Percentiles rank a stretch among this genome's conserved stretches.
Evolutionary conservation across 2,888 invertebrate species (phyloP).

Genomic region (Gonocerus acuteangulatus): DNA sequence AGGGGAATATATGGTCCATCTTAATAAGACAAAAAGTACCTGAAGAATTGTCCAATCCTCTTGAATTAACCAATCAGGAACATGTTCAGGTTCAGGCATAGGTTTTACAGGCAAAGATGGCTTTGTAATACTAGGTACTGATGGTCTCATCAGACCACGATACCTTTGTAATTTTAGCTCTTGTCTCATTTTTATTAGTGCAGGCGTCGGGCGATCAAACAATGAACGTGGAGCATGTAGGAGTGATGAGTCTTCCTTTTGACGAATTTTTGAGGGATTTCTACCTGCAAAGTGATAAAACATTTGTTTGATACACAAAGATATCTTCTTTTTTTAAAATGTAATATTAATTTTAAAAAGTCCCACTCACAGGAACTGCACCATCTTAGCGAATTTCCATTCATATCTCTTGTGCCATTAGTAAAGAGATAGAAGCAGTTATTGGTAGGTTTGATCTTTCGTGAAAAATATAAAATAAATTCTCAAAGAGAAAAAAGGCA

Average conservation of each 20-base stretch:
- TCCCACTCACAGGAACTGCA: no score
- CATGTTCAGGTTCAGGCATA: slow-evolving; percentile 54
- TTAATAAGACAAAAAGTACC: no score
- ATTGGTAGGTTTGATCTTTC: no score
- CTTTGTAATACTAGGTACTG: slow-evolving; percentile 46
- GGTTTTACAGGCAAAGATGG: slow-evolving; percentile 46
- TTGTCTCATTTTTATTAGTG: slow-evolving; percentile 64
- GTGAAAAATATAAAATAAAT: no score
- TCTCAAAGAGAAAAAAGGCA: no score
- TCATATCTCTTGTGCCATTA: no score
- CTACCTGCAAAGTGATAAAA: slow-evolving; percentile 17
- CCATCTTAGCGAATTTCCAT: no score
- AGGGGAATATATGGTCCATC: no score
- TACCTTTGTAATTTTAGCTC: slow-evolving; percentile 70
- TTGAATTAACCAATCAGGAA: slow-evolving; percentile 81
- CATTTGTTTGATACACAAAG: no score
- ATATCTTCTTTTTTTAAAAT: background rate
- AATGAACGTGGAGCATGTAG: slow-evolving; percentile 70
- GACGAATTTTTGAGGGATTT: slow-evolving; percentile 39
- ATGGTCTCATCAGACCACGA: slow-evolving; percentile 49
- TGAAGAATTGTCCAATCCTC: slow-evolving; percentile 85
- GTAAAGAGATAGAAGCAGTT: no score
- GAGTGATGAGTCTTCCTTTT: slow-evolving; percentile 60
- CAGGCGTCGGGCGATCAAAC: slow-evolving; percentile 70
- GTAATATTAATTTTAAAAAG: no score